phyloP scores from a whole-genome alignment of 1,140 invertebrate species.

The Venustaconcha ellipsiformis region DNA sequence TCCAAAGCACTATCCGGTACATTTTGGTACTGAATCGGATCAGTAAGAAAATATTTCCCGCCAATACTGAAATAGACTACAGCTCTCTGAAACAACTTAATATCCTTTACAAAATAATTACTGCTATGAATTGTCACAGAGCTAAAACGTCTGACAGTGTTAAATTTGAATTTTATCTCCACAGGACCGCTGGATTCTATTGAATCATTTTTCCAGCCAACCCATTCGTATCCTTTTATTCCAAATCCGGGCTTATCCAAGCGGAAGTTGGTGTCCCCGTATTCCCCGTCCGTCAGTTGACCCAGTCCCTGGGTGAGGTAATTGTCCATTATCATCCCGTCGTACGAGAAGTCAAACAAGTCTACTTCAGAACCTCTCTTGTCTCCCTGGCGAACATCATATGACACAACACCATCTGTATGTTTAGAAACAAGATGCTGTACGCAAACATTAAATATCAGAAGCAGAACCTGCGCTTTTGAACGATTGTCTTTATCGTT shows the following conservation, averaged over 20 bases:
- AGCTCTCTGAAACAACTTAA: slow-evolving; percentile 75
- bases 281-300: slow-evolving; percentile 85
- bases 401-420: slow-evolving; percentile 83
- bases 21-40: slow-evolving; percentile 79
- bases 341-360: slow-evolving; percentile 92
- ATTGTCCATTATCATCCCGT: slow-evolving; percentile 78
- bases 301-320: slow-evolving; percentile 77
- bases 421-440: slow-evolving; percentile 26
- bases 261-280: slow-evolving; percentile 83
- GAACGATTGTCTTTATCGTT: too few relatives aligned
- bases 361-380: slow-evolving; percentile 80
- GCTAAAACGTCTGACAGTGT: slow-evolving; percentile 87
- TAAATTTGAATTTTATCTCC: slow-evolving; percentile 83
- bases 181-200: slow-evolving; percentile 69
- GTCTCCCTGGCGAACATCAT: slow-evolving; percentile 87
- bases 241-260: slow-evolving; percentile 78
- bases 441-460: too few relatives aligned
- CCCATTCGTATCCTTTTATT: slow-evolving; percentile 84
- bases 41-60: slow-evolving; percentile 79
- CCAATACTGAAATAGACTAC: slow-evolving; percentile 86
- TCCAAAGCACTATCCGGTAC: slow-evolving; percentile 87
- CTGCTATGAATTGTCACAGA: slow-evolving; percentile 84
- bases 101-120: slow-evolving; percentile 78
- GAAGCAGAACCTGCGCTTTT: too few relatives aligned
- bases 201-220: slow-evolving; percentile 89